phyloP scores from a whole-genome alignment of 2,797 vertebrate species.

The Alauda arvensis region DNA sequence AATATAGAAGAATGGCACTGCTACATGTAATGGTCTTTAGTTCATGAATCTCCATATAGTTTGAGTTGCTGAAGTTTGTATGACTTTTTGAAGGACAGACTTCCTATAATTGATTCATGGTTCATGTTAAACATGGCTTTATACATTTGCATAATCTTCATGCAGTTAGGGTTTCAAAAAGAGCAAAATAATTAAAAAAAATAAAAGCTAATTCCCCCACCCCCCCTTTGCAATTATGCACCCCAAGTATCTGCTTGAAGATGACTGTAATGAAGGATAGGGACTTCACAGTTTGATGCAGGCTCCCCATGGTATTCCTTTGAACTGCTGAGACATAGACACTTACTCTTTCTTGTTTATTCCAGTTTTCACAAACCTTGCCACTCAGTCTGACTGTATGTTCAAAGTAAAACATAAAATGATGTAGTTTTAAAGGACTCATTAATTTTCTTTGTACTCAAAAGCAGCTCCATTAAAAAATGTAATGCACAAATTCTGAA shows the following conservation, averaged over 20 bases:
- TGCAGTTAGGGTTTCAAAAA: constrained; percentile 1
- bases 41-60: neutral
- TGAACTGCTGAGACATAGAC: constrained; percentile 50
- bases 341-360: constrained; percentile 67
- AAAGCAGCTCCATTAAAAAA: constrained; percentile 63
- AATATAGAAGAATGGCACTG: neutral
- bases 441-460: constrained; percentile 72
- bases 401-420: constrained; percentile 71
- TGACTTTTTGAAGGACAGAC: neutral
- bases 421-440: constrained; percentile 65
- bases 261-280: constrained; percentile 48
- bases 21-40: neutral
- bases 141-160: constrained; percentile 9
- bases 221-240: neutral
- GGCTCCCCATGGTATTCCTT: constrained; percentile 64
- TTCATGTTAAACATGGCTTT: neutral
- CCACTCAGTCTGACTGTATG: constrained; percentile 10
- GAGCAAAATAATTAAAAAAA: neutral
- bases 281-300: constrained; percentile 50
- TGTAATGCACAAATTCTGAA: constrained; percentile 53
- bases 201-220: neutral
- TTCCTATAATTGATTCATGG: neutral
- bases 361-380: constrained; percentile 50
- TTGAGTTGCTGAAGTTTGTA: neutral
- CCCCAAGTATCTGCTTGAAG: constrained; percentile 18